Conservation (phyloP, 1,140 invertebrate genomes). For the Philopotamus ludificatus region DNA sequence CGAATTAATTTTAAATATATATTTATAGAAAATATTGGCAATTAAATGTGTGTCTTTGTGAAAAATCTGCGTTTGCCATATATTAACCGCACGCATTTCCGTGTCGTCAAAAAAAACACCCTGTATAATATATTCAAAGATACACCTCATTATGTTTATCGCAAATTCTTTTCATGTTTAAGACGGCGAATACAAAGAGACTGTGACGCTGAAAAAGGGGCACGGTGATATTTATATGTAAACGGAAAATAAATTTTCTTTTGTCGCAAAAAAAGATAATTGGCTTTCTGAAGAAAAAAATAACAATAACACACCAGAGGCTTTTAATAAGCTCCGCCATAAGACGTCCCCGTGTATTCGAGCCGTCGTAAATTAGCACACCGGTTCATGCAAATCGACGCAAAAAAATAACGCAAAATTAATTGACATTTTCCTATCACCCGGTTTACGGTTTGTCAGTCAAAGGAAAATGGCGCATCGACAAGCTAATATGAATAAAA, state of each 20-base stretch:
- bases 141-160: slow-evolving; percentile 11
- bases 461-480: slow-evolving; percentile 8
- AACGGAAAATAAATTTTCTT: slow-evolving; percentile 31
- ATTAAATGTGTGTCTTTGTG: no score
- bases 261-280: slow-evolving; percentile 29
- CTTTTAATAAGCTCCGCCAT: slow-evolving; percentile 26
- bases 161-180: slow-evolving; percentile 10
- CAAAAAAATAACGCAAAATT: slow-evolving; percentile 7
- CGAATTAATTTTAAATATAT: no score
- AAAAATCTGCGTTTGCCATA: no score
- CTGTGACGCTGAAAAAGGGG: slow-evolving; percentile 21
- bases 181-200: neutral
- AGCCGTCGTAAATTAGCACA: slow-evolving; percentile 22
- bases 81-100: no score
- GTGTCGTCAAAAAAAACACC: no score
- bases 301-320: slow-evolving; percentile 24
- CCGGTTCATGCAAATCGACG: neutral
- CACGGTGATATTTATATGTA: slow-evolving; percentile 23
- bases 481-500: neutral
- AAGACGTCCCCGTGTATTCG: slow-evolving; percentile 10
- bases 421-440: slow-evolving; percentile 25
- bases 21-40: no score
- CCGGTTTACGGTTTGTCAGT: slow-evolving; percentile 23
- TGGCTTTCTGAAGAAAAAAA: slow-evolving; percentile 18
- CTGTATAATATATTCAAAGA: slow-evolving; percentile 2